Evolutionary conservation across 2,888 invertebrate genomes (phyloP).

Genomic region (Saturnia japonica): DNA sequence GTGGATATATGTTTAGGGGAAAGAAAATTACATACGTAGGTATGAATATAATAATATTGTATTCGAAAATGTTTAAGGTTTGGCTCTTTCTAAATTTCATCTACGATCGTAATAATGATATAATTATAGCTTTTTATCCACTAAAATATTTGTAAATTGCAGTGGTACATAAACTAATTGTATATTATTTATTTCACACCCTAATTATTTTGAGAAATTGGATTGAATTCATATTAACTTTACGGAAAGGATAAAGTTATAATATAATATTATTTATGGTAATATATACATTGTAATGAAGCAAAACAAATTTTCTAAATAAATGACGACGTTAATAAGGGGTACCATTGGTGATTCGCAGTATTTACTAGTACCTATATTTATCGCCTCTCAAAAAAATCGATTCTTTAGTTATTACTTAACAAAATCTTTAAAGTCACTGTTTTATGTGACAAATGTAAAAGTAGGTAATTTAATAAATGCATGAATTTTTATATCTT

Average conservation of each 20-base stretch:
- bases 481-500: background rate
- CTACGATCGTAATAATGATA: background rate
- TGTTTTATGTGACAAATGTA: background rate
- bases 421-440: background rate
- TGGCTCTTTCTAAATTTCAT: background rate
- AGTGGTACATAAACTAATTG: background rate
- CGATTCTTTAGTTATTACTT: background rate
- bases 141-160: background rate
- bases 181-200: background rate
- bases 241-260: background rate
- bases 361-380: background rate
- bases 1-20: constrained; percentile 19
- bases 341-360: background rate
- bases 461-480: no score
- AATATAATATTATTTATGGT: background rate
- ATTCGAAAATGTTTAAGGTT: background rate
- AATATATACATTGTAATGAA: background rate
- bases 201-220: background rate
- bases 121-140: background rate
- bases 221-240: background rate
- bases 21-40: constrained; percentile 23
- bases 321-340: background rate
- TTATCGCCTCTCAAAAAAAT: background rate
- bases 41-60: background rate
- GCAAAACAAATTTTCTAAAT: background rate